Base-by-base conservation (phyloP, 2,797 vertebrate species). In the Tangara arthus region DNA sequence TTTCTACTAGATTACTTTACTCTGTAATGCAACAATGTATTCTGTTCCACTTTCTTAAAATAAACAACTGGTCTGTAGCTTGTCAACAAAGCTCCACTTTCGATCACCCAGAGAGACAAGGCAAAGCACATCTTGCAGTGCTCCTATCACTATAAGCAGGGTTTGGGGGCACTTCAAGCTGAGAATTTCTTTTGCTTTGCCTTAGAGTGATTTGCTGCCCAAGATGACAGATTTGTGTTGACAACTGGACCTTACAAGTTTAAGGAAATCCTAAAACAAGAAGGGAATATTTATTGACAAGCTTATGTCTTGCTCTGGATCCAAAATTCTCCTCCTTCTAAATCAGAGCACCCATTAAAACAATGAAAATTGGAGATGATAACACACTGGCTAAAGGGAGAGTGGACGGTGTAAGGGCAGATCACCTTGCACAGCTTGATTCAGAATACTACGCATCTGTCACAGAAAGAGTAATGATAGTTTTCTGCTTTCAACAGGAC, bases 11-110 rank as follows among this genome's bases (percentile, higher is more conserved):
- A 60, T 71, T n/a, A 72, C 56, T 94, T 79, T 82, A 72, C 34
- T 72, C 24, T 77, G 68, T 76, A 82, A 92, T 46, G 22, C 56
- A 83, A 32, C 78, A 63, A 49, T 69, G 70, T 56, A 92, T 71
- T 90, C 91, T 64, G 76, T 70, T 85, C 89, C 79, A 91, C 50
- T 96, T 95, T 92, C 92, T 88, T 91, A 94, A 97, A 95, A 95
- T 96, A 95, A 95, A 94, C 78, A 90, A 85, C 41, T 92, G 77
- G 94, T 90, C 82, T 92, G 8, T 0, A 28, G 85, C 68, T 93
- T 93, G 92, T 93, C 96, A 94, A 90, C 83, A 85, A 89, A 93
- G 66, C 84, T 93, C 70, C 34, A 35, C 65, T 95, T 92, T 89
- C 87, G 72, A 55, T 91, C 90, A 95, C 49, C 57, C 61, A 64